Evolutionary conservation across 2,888 invertebrate genomes (phyloP).

Genomic region (Bimastos eiseni): DNA sequence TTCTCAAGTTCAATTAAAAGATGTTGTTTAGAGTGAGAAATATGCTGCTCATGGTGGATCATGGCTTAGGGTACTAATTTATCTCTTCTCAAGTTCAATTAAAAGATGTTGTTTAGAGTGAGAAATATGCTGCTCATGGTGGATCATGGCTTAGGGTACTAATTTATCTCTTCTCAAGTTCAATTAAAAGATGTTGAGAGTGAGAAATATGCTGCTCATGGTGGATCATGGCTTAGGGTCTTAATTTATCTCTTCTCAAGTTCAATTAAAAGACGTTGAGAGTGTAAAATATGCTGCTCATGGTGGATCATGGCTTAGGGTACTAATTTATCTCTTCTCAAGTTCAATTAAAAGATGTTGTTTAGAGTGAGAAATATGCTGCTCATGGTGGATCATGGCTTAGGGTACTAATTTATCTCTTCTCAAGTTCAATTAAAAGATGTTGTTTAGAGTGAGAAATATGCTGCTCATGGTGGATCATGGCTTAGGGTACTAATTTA

Average conservation of each 20-base stretch:
- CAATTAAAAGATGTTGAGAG: neutral
- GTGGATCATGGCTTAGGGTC: slow-evolving; percentile 96
- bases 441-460: neutral
- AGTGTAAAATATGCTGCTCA: neutral
- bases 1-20: neutral
- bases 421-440: neutral
- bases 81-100: neutral
- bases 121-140: slow-evolving; percentile 42
- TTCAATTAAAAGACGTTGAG: neutral
- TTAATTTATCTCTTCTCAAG: neutral
- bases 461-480: slow-evolving; percentile 80
- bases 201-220: neutral
- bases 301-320: slow-evolving; percentile 98
- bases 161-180: slow-evolving; percentile 14
- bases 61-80: slow-evolving; percentile 80
- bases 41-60: slow-evolving; percentile 80
- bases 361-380: neutral
- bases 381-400: slow-evolving; percentile 99
- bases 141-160: slow-evolving; percentile 94
- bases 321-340: slow-evolving; percentile 42
- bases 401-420: slow-evolving; percentile 67
- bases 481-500: slow-evolving; percentile 80
- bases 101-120: neutral
- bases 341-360: neutral
- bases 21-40: neutral